These are phyloP conservation scores for Arrhopalites spinosus DNA, from an alignment of 2,888 invertebrate species.

Conservation along the genomic window DNA sequence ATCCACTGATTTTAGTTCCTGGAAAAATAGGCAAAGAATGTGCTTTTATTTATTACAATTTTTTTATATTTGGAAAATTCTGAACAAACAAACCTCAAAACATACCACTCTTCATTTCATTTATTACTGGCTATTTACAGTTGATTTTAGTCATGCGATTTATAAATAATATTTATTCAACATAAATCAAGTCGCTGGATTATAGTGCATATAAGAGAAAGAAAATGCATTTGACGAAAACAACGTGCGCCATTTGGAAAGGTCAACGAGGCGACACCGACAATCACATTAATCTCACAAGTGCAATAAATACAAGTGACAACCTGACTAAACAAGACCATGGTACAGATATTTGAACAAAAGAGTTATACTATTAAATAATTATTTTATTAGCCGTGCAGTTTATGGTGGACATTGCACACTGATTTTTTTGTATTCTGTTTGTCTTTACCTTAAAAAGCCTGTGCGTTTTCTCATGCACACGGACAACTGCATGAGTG, in stretches of 20 bases:
- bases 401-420: background rate
- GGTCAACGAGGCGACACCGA: background rate
- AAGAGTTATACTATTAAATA: background rate
- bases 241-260: too few relatives aligned
- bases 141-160: too few relatives aligned
- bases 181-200: too few relatives aligned
- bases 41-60: too few relatives aligned
- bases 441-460: background rate
- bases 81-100: background rate
- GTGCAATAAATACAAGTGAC: background rate
- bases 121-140: too few relatives aligned
- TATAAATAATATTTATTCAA: too few relatives aligned
- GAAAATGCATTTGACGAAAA: too few relatives aligned
- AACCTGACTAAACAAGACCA: background rate
- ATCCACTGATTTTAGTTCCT: conserved; percentile 23
- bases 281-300: background rate
- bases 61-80: too few relatives aligned
- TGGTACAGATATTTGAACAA: background rate
- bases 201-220: too few relatives aligned
- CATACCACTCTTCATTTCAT: background rate
- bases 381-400: background rate
- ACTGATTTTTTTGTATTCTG: background rate
- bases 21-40: background rate
- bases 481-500: background rate
- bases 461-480: background rate